Evolutionary conservation across 2,797 vertebrate genomes (phyloP), one percentile per base, ranked within the genome.

Genomic region (Enteromius paludinosus): DNA sequence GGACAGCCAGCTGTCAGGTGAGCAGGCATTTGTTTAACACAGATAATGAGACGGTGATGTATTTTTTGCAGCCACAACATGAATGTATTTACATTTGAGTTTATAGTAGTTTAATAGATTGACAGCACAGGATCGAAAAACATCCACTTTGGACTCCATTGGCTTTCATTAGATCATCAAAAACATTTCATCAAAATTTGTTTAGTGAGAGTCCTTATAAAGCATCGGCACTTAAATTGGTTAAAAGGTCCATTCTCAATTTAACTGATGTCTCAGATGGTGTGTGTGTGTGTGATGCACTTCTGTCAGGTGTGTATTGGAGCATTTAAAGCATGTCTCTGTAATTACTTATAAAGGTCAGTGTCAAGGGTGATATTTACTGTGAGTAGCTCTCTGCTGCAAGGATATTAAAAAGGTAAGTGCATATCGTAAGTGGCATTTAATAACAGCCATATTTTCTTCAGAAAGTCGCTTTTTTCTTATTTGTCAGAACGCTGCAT

Each of bases 1-100:
- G 52, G 88, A 81, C 80, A 90, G 86, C 81, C 91, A 86, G 70
- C 93, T 95, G 87, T 90, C 96, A 96, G 96, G 97, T 98, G 91
- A 93, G 90, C 82, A 6, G 35, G 14, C 9, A 4, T 49, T n/a
- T 62, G 20, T 25, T 45, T 28, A n/a, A 47, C 47, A 72, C 28
- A 14, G 28, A 72, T 72, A 35, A 6, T 72, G 9, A 72, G 43
- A 71, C 25, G 11, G 5, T 71, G 12, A 72, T 72, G 15, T 35
- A 41, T 41, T n/a, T 54, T 73, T 35, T 54, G 6, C 3, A 74
- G 20, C 30, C 30, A 9, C 20, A 15, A 56, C 30, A 38, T 23
- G 11, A 38, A 33, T 33, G 12, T 10, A n/a, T 4, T 6, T 30
- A 33, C 7, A 4, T 28, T 47, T 18, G 17, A 15, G 38, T 69